Evolutionary conservation across 2,797 vertebrate species (phyloP).

Genomic region (Gila robusta): DNA sequence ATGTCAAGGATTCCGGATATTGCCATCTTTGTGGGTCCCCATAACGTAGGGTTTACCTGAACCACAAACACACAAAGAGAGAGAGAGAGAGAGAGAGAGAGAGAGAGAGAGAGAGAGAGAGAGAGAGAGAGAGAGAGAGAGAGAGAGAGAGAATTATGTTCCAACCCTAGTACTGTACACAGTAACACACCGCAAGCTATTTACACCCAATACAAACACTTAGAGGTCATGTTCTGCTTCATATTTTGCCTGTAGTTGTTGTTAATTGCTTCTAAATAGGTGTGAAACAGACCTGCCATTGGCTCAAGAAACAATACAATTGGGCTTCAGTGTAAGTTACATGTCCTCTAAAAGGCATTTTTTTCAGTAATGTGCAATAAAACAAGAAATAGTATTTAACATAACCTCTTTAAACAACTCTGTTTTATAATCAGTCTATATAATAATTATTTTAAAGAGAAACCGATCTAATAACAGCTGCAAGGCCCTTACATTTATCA

Average conservation of each 20-base stretch:
- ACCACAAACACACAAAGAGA: too few species aligned
- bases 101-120: too few species aligned
- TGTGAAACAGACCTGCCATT: conserved; percentile 28
- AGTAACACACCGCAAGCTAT: conserved; percentile 11
- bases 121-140: too few species aligned
- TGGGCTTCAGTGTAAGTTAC: conserved; percentile 2
- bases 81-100: too few species aligned
- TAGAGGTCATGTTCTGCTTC: conserved; percentile 13
- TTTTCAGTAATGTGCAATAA: not conserved
- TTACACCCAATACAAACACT: conserved; percentile 7
- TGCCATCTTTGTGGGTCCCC: too few species aligned
- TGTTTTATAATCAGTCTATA: conserved; percentile 7
- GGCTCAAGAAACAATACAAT: not conserved
- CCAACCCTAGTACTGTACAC: not conserved
- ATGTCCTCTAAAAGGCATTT: not conserved
- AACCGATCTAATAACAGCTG: conserved; percentile 24
- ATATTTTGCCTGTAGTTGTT: conserved; percentile 21
- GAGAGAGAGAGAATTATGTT: not conserved
- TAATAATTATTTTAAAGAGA: conserved; percentile 40
- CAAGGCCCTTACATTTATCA: conserved; percentile 56
- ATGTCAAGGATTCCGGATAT: too few species aligned
- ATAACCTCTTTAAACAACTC: conserved; percentile 3
- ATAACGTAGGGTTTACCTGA: too few species aligned
- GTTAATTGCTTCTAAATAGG: conserved; percentile 46
- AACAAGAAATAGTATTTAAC: conserved; percentile 7